Evolutionary conservation across 2,797 vertebrate species (phyloP), one percentile per base, ranked within the genome.

Genomic region (Buceros bicornis): DNA sequence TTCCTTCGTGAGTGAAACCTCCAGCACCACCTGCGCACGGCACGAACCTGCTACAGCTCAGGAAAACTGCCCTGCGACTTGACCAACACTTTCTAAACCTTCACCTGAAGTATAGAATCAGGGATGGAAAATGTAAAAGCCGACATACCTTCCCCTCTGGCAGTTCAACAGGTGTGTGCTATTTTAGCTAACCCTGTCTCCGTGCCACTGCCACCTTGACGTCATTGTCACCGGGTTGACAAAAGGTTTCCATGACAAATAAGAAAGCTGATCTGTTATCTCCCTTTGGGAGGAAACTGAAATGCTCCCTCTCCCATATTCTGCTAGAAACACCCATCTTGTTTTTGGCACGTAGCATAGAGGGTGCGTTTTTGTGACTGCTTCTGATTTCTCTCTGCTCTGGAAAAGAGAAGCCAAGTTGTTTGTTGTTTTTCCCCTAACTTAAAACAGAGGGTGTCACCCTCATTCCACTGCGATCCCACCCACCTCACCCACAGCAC

Each of bases 211-310:
- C 80, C 84, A 92, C 92, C 72, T 28, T 97, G 92, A 97, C 97
- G 96, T 97, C 97, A 97, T 77, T 89, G 97, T 96, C 85, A 96
- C 96, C 91, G 95, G 92, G 97, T 8, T 95, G 97, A 98, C 96
- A 97, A 91, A 91, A 93, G 90, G 97, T 97, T 97, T 97, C 97
- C 96, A 97, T 97, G 97, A 84, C 97, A 97, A 97, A 93, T 3
- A 28, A 89, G 97, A 97, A 97, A 96, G 83, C 89, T 74, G 97
- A 97, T 96, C 96, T 94, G 82, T 95, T 96, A 95, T 95, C 94
- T 91, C 53, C 85, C 82, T 47, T 96, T 58, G 37, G 50, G 80
- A 95, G 92, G 94, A 86, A 91, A 87, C 37, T 5, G 70, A 91
- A 96, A 61, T 95, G 94, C 80, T 80, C 95, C 90, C 89, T 95